Percentiles rank a stretch among this genome's conserved stretches.
phyloP scores from a whole-genome alignment of 2,113 vertebrate genomes.

The Tenrec ecaudatus region DNA sequence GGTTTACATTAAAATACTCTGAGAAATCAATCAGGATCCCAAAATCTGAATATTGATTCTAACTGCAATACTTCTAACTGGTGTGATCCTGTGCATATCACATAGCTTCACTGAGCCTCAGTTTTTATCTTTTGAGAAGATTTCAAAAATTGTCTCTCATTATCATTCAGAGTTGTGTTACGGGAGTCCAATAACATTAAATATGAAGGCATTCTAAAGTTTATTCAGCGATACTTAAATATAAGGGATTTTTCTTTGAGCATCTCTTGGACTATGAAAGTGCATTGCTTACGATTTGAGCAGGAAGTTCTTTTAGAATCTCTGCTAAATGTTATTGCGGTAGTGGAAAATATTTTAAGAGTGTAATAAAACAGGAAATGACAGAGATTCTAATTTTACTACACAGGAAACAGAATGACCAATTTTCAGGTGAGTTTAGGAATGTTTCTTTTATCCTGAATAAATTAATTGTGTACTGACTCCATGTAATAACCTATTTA shows the following conservation, averaged over 20 bases:
- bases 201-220: slow-evolving; percentile 37
- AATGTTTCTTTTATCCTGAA: slow-evolving; percentile 41
- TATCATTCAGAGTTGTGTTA: slow-evolving; percentile 24
- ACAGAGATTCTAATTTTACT: slow-evolving; percentile 51
- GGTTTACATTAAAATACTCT: slow-evolving; percentile 40
- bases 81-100: not conserved
- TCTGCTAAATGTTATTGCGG: slow-evolving; percentile 7
- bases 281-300: not conserved
- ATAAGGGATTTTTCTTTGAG: slow-evolving; percentile 22
- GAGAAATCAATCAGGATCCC: not conserved
- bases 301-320: slow-evolving; percentile 6
- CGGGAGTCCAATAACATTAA: not conserved
- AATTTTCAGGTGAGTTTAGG: not conserved
- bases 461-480: slow-evolving; percentile 33
- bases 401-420: not conserved
- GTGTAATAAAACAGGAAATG: slow-evolving; percentile 6
- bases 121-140: not conserved
- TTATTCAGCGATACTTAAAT: slow-evolving; percentile 4
- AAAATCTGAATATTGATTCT: not conserved
- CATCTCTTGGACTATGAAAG: not conserved
- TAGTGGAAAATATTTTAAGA: slow-evolving; percentile 47
- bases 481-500: slow-evolving; percentile 26
- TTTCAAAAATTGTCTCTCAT: not conserved
- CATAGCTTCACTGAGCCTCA: not conserved
- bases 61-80: slow-evolving; percentile 14